These are phyloP conservation scores for Chironomus riparius DNA, from an alignment of 2,888 invertebrate species.

Conservation along the genomic window DNA sequence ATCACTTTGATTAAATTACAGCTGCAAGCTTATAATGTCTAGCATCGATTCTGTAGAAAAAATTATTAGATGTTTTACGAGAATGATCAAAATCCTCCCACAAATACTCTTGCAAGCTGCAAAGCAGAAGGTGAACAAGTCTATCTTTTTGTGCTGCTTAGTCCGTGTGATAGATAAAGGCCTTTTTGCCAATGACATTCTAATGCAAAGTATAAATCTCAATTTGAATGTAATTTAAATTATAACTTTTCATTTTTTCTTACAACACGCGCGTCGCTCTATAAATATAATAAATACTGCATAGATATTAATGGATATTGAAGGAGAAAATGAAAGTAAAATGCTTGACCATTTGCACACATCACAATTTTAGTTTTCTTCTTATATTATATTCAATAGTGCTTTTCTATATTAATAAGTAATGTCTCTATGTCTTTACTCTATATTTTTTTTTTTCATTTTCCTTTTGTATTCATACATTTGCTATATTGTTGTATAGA, in stretches of 20 bases:
- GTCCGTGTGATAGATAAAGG: slow-evolving; percentile 12
- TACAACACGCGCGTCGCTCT: too few relatives aligned
- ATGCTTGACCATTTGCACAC: not conserved
- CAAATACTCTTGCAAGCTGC: not conserved
- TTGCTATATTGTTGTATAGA: not conserved
- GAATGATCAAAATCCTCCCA: slow-evolving; percentile 19
- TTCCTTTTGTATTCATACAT: not conserved
- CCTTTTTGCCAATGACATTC: slow-evolving; percentile 22
- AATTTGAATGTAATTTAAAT: slow-evolving; percentile 10
- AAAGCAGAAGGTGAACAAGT: slow-evolving; percentile 17
- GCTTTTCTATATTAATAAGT: not conserved
- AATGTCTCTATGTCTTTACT: not conserved
- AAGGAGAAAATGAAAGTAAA: not conserved
- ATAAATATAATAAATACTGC: not conserved
- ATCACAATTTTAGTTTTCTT: too few relatives aligned
- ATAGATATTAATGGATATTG: not conserved
- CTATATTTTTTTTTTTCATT: too few relatives aligned
- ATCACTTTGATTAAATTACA: slow-evolving; percentile 6
- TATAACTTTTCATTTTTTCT: slow-evolving; percentile 1
- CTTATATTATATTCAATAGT: too few relatives aligned
- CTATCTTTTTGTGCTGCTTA: not conserved
- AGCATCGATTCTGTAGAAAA: slow-evolving; percentile 1
- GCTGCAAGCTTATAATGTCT: not conserved
- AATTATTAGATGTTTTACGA: not conserved
- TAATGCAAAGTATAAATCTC: not conserved